Percentiles rank a stretch among this genome's conserved stretches.
phyloP scores from a whole-genome alignment of 2,888 invertebrate genomes.

The Muscina levida region DNA sequence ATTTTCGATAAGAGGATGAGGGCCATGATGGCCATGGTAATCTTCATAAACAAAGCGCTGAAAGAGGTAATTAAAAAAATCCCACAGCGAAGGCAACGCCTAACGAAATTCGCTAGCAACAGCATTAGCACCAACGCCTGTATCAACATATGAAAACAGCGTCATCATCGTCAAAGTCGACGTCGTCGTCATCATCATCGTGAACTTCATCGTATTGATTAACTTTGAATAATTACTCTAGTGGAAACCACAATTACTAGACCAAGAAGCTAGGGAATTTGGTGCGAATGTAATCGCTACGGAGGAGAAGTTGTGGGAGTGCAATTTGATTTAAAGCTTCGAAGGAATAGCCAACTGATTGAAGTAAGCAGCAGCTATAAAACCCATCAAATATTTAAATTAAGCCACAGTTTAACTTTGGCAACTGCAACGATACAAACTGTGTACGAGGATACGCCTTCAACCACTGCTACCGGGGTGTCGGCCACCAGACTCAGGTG shows the following conservation, averaged over 20 bases:
- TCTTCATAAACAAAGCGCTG: slow-evolving; percentile 2
- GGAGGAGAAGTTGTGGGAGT: neutral
- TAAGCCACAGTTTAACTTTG: slow-evolving; percentile 44
- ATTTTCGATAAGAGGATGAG: slow-evolving; percentile 23
- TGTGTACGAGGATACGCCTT: slow-evolving; percentile 6
- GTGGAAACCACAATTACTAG: slow-evolving; percentile 2
- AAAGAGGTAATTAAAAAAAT: slow-evolving; percentile 33
- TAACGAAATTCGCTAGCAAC: neutral
- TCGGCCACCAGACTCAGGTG: too few species aligned
- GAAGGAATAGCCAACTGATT: slow-evolving; percentile 7
- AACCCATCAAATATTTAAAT: slow-evolving; percentile 51
- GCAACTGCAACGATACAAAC: slow-evolving; percentile 23
- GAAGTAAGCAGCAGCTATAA: slow-evolving; percentile 51
- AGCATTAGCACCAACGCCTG: slow-evolving; percentile 1
- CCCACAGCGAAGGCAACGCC: slow-evolving; percentile 20
- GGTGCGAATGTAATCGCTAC: neutral
- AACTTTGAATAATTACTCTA: slow-evolving; percentile 29
- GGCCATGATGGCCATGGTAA: neutral
- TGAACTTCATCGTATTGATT: slow-evolving; percentile 10
- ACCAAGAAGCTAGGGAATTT: slow-evolving; percentile 10
- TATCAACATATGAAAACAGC: neutral
- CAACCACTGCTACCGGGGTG: neutral
- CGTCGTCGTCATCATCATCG: neutral
- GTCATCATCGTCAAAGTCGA: too few species aligned
- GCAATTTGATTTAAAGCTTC: slow-evolving; percentile 1